Percentiles rank a stretch among this genome's conserved stretches.
Conservation (phyloP, 2,888 invertebrate genomes). For the Meta bourneti region DNA sequence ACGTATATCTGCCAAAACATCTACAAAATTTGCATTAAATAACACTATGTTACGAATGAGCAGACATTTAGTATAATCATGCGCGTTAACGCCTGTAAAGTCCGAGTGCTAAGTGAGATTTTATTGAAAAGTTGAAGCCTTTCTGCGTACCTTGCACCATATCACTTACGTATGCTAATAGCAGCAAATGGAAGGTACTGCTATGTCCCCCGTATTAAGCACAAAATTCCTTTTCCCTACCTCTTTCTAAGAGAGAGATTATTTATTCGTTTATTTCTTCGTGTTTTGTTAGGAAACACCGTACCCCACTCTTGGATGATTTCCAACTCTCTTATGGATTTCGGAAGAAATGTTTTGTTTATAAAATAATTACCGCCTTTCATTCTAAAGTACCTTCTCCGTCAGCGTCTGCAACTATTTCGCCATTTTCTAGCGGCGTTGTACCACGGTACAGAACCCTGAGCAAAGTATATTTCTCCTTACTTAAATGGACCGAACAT, state of each 20-base stretch:
- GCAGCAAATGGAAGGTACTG: conserved; percentile 21
- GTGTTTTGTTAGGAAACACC: conserved; percentile 1
- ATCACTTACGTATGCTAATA: conserved; percentile 55
- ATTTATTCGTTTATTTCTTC: conserved; percentile 32
- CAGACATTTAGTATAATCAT: not conserved
- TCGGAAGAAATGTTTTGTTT: conserved; percentile 51
- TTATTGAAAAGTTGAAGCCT: conserved; percentile 32
- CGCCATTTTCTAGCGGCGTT: conserved; percentile 16
- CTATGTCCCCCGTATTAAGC: conserved; percentile 17
- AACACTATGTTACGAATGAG: not conserved
- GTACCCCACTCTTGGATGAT: not conserved
- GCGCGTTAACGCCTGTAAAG: not conserved
- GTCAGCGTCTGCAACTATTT: conserved; percentile 39
- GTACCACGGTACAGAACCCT: not conserved
- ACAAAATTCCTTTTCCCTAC: conserved; percentile 6
- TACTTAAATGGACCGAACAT: conserved; percentile 34
- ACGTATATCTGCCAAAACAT: not conserved
- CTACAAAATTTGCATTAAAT: conserved; percentile 9
- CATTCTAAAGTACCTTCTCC: conserved; percentile 23
- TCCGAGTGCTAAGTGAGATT: conserved; percentile 7
- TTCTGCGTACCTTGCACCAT: conserved; percentile 1
- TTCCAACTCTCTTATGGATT: conserved; percentile 43
- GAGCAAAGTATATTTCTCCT: conserved; percentile 25
- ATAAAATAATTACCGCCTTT: conserved; percentile 59
- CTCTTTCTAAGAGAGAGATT: conserved; percentile 22